A percentile compares a stretch with the other conserved stretches of the same genome.
phyloP scores from a whole-genome alignment of 2,113 vertebrate genomes.

The Chloebia gouldiae region DNA sequence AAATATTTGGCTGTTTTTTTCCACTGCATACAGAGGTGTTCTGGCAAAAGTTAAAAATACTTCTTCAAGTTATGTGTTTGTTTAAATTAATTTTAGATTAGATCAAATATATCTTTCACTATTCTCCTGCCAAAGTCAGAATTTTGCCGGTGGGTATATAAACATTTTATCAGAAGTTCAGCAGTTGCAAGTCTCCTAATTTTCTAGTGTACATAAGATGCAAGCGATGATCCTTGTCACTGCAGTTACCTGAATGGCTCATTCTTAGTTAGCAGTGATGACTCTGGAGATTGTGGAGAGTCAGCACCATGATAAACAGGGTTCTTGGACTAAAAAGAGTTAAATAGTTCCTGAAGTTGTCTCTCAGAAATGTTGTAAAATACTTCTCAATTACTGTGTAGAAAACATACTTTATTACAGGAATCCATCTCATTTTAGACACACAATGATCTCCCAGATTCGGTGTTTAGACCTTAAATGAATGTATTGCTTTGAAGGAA shows the following conservation, averaged over 20 bases:
- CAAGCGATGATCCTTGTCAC: background rate
- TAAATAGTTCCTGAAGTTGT: background rate
- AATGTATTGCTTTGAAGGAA: slow-evolving; percentile 23
- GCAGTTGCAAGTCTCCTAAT: background rate
- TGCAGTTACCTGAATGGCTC: background rate
- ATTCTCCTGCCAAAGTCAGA: background rate
- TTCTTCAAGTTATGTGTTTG: background rate
- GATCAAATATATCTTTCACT: background rate
- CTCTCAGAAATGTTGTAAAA: background rate
- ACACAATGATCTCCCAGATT: background rate
- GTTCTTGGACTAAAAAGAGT: background rate
- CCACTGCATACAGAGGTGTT: no score
- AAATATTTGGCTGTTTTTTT: no score
- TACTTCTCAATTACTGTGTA: background rate
- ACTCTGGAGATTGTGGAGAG: background rate
- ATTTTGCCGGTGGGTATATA: background rate
- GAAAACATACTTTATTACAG: background rate
- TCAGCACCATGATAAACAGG: background rate
- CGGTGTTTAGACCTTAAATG: background rate
- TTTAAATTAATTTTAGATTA: background rate
- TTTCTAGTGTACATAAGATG: background rate
- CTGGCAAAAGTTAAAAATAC: background rate
- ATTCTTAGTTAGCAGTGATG: background rate
- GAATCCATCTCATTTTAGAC: background rate
- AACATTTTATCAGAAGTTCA: background rate